Evolutionary conservation across 1,140 invertebrate species (phyloP).

Genomic region (Drosophila obscura): DNA sequence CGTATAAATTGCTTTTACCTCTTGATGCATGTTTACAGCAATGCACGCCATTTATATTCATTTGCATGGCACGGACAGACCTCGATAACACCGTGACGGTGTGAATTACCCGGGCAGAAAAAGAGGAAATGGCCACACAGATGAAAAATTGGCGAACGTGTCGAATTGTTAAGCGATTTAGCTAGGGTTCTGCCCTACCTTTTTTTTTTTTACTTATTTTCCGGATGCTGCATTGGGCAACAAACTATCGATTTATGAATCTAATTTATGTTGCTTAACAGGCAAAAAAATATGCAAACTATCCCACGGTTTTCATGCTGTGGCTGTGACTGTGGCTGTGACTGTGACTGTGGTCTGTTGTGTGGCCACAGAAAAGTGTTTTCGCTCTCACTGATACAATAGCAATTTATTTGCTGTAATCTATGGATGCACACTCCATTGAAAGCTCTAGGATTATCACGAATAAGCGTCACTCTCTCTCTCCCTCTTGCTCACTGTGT

Average conservation of each 20-base stretch:
- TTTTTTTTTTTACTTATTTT: no score
- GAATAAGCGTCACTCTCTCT: background rate
- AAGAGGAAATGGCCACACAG: conserved; percentile 1
- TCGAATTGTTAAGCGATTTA: conserved; percentile 11
- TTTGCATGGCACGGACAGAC: conserved; percentile 61
- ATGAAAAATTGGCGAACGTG: conserved; percentile 12
- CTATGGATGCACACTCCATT: background rate
- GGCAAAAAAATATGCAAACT: background rate
- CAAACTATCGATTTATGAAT: conserved; percentile 15
- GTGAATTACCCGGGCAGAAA: conserved; percentile 46
- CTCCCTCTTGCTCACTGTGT: background rate
- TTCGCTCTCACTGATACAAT: conserved; percentile 5
- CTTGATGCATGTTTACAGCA: conserved; percentile 11
- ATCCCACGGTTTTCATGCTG: no score
- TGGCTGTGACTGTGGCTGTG: no score
- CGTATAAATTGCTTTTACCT: background rate
- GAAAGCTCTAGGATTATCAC: conserved; percentile 7
- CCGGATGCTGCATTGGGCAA: no score
- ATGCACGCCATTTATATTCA: conserved; percentile 59
- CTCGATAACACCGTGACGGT: conserved; percentile 27
- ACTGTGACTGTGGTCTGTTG: no score
- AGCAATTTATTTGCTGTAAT: conserved; percentile 34
- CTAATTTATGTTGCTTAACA: no score
- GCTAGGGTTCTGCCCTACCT: no score
- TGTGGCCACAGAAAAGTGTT: no score